Evolutionary conservation across 1,140 invertebrate species (phyloP).

Genomic region (Lasaia peninsularis): DNA sequence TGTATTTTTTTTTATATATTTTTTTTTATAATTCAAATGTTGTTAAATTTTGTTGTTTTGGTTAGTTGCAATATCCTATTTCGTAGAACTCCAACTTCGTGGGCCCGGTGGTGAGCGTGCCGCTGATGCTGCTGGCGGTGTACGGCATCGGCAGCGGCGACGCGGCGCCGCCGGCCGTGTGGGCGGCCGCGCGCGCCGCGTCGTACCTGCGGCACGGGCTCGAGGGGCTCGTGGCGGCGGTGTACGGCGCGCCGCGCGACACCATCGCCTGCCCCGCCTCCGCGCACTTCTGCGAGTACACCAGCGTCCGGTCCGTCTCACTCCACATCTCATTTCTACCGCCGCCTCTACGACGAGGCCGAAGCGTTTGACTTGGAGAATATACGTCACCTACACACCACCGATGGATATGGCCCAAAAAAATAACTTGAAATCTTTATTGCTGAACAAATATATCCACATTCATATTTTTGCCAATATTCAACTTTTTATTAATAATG

Average conservation of each 20-base stretch:
- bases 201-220: slow-evolving; percentile 88
- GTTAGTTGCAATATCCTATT: background rate
- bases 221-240: slow-evolving; percentile 86
- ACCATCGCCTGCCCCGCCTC: slow-evolving; percentile 82
- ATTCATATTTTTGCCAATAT: no score
- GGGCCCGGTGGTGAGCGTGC: slow-evolving; percentile 85
- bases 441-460: no score
- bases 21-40: no score
- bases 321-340: no score
- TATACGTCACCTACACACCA: no score
- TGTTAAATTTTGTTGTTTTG: no score
- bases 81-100: slow-evolving; percentile 88
- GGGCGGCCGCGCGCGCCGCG: slow-evolving; percentile 86
- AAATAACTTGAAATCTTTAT: no score
- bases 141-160: slow-evolving; percentile 85
- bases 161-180: slow-evolving; percentile 81
- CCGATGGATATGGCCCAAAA: no score
- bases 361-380: no score
- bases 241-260: slow-evolving; percentile 86
- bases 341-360: no score
- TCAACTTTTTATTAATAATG: no score
- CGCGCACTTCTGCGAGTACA: slow-evolving; percentile 84
- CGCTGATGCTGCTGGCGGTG: slow-evolving; percentile 86
- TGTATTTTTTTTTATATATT: no score
- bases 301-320: slow-evolving; percentile 78